Evolutionary conservation across 64 coral and sea anemone genomes (phyloP).

Genomic region (Actinia equina): DNA sequence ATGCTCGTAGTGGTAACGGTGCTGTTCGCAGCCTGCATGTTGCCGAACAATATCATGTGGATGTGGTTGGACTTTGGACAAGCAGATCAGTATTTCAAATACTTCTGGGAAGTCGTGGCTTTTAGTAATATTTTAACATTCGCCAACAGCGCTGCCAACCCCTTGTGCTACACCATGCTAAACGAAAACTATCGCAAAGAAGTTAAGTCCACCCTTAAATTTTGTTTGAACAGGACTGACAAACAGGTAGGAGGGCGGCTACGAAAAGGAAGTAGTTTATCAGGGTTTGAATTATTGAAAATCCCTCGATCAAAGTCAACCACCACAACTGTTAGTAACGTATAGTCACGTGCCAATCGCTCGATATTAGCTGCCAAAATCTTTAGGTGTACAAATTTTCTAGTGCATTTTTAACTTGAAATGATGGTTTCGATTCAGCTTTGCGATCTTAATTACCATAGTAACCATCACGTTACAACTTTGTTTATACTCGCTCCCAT

Average conservation of each 20-base stretch:
- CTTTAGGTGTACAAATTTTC: neutral
- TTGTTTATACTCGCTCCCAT: too few relatives aligned
- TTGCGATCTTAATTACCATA: too few relatives aligned
- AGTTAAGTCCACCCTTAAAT: constrained; percentile 14
- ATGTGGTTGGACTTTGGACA: constrained; percentile 86
- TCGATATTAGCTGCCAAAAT: neutral
- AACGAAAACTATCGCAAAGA: constrained; percentile 79
- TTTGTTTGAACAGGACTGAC: neutral
- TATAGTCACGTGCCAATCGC: neutral
- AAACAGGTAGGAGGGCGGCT: neutral
- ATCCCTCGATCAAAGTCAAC: constrained; percentile 12
- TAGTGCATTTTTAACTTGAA: too few relatives aligned
- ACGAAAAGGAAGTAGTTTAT: constrained; percentile 21
- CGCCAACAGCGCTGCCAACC: constrained; percentile 85
- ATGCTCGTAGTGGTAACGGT: constrained; percentile 84
- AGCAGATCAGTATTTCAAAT: constrained; percentile 33
- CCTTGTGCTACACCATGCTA: constrained; percentile 69
- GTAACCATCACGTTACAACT: too few relatives aligned
- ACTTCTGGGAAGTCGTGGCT: constrained; percentile 77
- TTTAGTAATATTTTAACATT: constrained; percentile 74
- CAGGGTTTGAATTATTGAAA: neutral
- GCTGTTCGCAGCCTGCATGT: constrained; percentile 74
- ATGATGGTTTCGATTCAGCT: too few relatives aligned
- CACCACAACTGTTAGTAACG: neutral
- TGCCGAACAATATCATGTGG: constrained; percentile 81